phyloP scores from a whole-genome alignment of 2,888 invertebrate genomes.

The Phaonia tiefii region DNA sequence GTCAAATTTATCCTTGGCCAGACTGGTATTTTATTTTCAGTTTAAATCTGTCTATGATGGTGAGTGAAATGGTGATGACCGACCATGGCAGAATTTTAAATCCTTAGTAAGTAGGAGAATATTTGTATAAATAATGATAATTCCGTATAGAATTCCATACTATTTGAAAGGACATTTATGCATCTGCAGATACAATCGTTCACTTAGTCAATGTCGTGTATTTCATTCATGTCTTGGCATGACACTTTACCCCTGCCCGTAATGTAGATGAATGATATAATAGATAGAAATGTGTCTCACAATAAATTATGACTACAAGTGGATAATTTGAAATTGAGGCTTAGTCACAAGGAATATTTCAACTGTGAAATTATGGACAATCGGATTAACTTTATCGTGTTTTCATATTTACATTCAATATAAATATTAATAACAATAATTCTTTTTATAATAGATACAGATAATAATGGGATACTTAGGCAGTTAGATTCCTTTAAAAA shows the following conservation, averaged over 20 bases:
- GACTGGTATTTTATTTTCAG: constrained; percentile 17
- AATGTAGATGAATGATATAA: constrained; percentile 6
- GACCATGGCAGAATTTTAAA: constrained; percentile 36
- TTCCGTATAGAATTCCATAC: constrained; percentile 24
- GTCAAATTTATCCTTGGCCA: neutral
- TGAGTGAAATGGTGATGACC: neutral
- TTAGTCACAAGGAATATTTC: constrained; percentile 48
- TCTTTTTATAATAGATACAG: constrained; percentile 29
- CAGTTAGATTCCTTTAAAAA: too few species aligned
- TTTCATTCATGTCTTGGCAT: neutral
- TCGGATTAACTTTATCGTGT: constrained; percentile 62
- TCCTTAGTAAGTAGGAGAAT: constrained; percentile 39
- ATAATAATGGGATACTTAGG: too few species aligned
- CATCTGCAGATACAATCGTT: constrained; percentile 15
- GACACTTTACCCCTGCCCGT: neutral
- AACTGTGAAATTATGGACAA: constrained; percentile 61
- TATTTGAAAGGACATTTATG: constrained; percentile 10
- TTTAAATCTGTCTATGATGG: neutral
- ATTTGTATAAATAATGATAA: constrained; percentile 52
- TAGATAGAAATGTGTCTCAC: neutral
- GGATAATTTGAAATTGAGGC: constrained; percentile 54
- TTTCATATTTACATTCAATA: constrained; percentile 13
- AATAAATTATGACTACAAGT: constrained; percentile 8
- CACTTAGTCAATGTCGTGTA: neutral
- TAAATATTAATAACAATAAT: constrained; percentile 28